Evolutionary conservation across 2,888 invertebrate species (phyloP).

Genomic region (Pammene fasciana): DNA sequence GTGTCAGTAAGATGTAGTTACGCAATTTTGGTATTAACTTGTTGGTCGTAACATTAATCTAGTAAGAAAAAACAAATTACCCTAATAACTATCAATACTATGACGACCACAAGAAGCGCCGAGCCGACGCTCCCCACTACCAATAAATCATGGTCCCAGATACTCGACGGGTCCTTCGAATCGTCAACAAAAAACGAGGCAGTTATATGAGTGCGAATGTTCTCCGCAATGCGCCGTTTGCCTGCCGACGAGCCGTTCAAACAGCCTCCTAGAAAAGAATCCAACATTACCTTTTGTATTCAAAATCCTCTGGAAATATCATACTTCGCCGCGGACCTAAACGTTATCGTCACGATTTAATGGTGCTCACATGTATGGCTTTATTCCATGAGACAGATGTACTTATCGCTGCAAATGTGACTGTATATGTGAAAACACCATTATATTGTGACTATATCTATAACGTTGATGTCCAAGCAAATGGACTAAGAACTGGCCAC

Average conservation of each 20-base stretch:
- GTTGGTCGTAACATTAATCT: background rate
- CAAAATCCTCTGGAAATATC: no score
- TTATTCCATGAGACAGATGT: no score
- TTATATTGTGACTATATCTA: no score
- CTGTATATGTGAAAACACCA: no score
- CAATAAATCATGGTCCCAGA: conserved; percentile 63
- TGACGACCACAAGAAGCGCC: conserved; percentile 56
- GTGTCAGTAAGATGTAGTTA: no score
- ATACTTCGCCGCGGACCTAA: no score
- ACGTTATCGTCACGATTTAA: no score
- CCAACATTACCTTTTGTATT: conserved; percentile 42
- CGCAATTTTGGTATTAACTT: no score
- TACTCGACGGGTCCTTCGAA: conserved; percentile 56
- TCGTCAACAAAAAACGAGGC: conserved; percentile 70
- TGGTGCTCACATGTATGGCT: no score
- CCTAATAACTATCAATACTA: conserved; percentile 62
- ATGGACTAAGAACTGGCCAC: no score
- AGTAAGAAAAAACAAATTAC: conserved; percentile 49
- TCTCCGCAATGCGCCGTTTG: conserved; percentile 87
- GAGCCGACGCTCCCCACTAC: conserved; percentile 60
- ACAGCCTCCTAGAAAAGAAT: conserved; percentile 85
- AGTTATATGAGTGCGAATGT: conserved; percentile 66
- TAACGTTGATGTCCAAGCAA: no score
- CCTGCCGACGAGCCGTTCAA: conserved; percentile 88
- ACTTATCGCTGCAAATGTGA: no score